Conservation (phyloP, 1,140 invertebrate species). For the Aleiodes sp. region DNA sequence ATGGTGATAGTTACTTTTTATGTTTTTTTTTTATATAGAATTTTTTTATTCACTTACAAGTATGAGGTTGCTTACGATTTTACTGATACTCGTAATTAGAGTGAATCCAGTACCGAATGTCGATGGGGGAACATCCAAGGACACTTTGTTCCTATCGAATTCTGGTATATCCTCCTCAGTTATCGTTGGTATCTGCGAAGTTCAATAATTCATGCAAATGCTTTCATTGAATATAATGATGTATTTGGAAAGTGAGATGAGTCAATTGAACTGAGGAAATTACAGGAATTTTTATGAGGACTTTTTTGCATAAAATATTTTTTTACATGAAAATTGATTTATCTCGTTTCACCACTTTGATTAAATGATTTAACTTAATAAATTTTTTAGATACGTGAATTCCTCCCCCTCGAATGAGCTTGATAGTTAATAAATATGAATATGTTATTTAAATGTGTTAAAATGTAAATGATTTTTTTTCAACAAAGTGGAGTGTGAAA, state of each 20-base stretch:
- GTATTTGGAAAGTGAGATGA: no score
- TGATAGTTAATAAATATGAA: background rate
- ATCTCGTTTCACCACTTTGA: no score
- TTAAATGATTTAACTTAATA: no score
- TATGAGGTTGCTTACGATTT: conserved; percentile 73
- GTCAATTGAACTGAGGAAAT: no score
- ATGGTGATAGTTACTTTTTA: no score
- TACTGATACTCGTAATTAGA: conserved; percentile 75
- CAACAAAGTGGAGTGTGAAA: no score
- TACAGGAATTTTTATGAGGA: no score
- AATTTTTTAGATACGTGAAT: background rate
- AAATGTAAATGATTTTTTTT: background rate
- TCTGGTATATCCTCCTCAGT: conserved; percentile 73
- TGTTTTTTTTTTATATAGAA: no score
- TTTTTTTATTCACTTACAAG: conserved; percentile 69
- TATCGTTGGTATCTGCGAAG: conserved; percentile 52
- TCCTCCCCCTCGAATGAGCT: background rate
- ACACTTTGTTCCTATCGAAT: conserved; percentile 74
- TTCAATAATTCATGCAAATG: conserved; percentile 41
- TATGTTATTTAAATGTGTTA: background rate
- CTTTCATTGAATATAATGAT: background rate
- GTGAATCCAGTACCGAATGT: conserved; percentile 77
- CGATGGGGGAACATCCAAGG: conserved; percentile 72
- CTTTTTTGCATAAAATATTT: no score
- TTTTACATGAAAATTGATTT: no score